Conservation (phyloP, 1,140 invertebrate species). For the Drosophila sturtevanti region DNA sequence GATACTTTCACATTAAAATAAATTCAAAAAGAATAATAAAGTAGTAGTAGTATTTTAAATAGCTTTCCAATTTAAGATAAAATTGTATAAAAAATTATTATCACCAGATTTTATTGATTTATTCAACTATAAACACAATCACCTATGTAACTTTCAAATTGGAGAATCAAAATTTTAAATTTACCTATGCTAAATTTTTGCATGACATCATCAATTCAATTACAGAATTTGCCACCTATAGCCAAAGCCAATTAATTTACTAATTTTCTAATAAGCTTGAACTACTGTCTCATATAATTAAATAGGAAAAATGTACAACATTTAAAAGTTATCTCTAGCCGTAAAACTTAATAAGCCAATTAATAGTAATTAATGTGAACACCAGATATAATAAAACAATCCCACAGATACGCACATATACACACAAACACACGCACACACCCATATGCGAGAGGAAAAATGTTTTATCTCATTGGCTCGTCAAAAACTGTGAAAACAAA, state of each 20-base stretch:
- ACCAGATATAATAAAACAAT: constrained; percentile 13
- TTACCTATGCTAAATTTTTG: background rate
- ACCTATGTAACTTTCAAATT: too few relatives aligned
- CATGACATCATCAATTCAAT: background rate
- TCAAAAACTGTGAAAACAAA: constrained; percentile 29
- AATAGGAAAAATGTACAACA: background rate
- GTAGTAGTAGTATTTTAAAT: too few relatives aligned
- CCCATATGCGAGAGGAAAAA: constrained; percentile 9
- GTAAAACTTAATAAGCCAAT: constrained; percentile 2
- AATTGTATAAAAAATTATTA: too few relatives aligned
- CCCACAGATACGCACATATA: constrained; percentile 13
- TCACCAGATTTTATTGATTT: too few relatives aligned
- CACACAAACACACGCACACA: constrained; percentile 18
- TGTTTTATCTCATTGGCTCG: constrained; percentile 50
- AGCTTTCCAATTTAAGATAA: too few relatives aligned
- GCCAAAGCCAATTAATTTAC: background rate
- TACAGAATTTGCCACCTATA: background rate
- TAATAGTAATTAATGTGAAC: constrained; percentile 38
- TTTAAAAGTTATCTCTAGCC: background rate
- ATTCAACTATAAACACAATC: too few relatives aligned
- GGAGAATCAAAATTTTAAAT: too few relatives aligned
- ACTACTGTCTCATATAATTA: background rate
- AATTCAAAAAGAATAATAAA: too few relatives aligned
- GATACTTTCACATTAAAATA: too few relatives aligned
- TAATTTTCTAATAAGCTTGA: background rate